These are phyloP conservation scores for Podargus strigoides DNA, from an alignment of 2,797 vertebrate species.

Conservation along the genomic window DNA sequence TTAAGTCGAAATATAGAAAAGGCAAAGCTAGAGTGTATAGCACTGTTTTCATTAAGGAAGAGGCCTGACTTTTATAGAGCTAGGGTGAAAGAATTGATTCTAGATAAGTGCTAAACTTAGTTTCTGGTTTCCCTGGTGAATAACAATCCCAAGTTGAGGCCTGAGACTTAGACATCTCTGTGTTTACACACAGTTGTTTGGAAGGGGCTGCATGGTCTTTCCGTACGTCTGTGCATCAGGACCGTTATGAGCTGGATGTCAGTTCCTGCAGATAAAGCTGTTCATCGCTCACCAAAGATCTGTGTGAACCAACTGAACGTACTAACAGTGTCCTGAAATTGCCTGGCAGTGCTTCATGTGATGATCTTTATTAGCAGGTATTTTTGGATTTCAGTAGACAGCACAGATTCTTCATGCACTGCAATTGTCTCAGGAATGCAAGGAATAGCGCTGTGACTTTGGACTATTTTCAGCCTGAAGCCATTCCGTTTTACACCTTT, in stretches of 20 bases:
- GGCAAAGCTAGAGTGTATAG: constrained; percentile 19
- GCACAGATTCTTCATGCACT: neutral
- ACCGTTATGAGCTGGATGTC: neutral
- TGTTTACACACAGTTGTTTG: neutral
- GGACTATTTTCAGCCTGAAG: neutral
- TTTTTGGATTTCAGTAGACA: neutral
- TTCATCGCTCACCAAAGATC: neutral
- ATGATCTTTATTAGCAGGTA: neutral
- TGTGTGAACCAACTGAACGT: neutral
- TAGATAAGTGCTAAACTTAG: constrained; percentile 24
- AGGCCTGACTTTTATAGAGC: constrained; percentile 29
- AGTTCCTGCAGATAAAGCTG: neutral
- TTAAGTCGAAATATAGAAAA: constrained; percentile 10
- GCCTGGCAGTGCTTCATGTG: neutral
- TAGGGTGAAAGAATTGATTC: constrained; percentile 5
- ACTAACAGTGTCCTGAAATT: neutral
- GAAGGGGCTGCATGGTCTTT: neutral
- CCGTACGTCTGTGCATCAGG: neutral
- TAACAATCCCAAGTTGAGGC: neutral
- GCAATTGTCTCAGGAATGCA: neutral
- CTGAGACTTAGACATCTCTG: neutral
- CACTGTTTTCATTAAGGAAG: constrained; percentile 1
- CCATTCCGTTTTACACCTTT: neutral
- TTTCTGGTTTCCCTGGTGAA: constrained; percentile 4
- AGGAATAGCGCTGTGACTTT: fast-evolving